Evolutionary conservation across 2,797 vertebrate species (phyloP), one percentile per base, ranked within the genome.

Genomic region (Denticeps clupeoides): DNA sequence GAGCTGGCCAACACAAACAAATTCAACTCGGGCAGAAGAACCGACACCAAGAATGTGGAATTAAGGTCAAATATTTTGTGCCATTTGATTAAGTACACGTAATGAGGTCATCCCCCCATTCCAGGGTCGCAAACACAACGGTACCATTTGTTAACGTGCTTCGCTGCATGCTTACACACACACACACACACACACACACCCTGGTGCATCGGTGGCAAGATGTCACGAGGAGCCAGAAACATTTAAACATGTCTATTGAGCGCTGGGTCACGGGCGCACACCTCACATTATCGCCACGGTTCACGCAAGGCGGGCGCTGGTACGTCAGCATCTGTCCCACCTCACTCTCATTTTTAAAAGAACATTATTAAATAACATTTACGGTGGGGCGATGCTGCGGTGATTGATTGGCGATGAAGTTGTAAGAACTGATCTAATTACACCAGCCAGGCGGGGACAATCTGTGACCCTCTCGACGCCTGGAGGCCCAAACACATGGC

Each of bases 71-170:
- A 44, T 18, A n/a, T 15, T 28, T 12, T 7, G 41, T 23, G 2
- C 23, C 16, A 44, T 28, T 44, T 44, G 41, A 44, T 27, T 41
- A 11, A n/a, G 9, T 22, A 28, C 26, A 44, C 13, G 25, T 44
- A 28, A 44, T 44, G 41, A 44, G 23, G n/a, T 44, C 23, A 13
- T 19, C 18, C 16, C n/a, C n/a, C 38, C 35, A 38, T 38, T 38
- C 35, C 16, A 47, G 59, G 65, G 70, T 69, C 65, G 62, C 40
- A 45, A 47, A 58, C 64, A 67, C 56, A 65, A 76, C 64, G 56
- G 65, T 46, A 53, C 55, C 26, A 64, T 69, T 62, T 66, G 53
- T 51, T 56, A 60, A 54, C 54, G 63, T 56, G 65, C 59, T 32
- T 65, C 50, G 13, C 56, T 57, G 51, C 29, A 13, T 45, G n/a